Evolutionary conservation across 2,888 invertebrate genomes (phyloP).

Genomic region (Sphaeridia pumilis): DNA sequence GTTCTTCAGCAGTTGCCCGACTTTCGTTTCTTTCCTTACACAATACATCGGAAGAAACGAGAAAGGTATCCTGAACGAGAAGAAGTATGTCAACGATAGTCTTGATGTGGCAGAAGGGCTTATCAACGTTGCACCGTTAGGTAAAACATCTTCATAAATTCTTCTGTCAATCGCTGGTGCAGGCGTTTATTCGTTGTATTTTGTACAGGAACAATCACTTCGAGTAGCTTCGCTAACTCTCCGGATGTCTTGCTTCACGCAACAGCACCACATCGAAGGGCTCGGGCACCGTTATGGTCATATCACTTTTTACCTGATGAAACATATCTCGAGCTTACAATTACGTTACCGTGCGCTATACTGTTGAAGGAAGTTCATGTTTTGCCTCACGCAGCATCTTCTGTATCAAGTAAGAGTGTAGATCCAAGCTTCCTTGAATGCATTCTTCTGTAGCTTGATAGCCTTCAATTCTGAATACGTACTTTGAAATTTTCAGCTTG

Average conservation of each 20-base stretch:
- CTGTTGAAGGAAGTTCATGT: slow-evolving; percentile 75
- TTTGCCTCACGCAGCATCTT: slow-evolving; percentile 58
- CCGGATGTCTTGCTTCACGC: slow-evolving; percentile 78
- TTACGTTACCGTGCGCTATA: slow-evolving; percentile 77
- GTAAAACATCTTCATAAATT: slow-evolving; percentile 40
- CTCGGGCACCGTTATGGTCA: slow-evolving; percentile 86
- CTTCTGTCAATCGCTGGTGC: background rate
- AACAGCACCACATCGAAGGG: slow-evolving; percentile 66
- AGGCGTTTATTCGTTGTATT: slow-evolving; percentile 5
- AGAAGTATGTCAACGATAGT: slow-evolving; percentile 36
- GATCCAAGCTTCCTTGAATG: background rate
- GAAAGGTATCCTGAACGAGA: slow-evolving; percentile 27
- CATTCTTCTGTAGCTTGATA: background rate
- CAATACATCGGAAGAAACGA: slow-evolving; percentile 35
- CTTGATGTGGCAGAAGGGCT: slow-evolving; percentile 62
- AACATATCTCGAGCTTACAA: slow-evolving; percentile 73
- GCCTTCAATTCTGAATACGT: background rate
- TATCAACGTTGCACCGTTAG: slow-evolving; percentile 80
- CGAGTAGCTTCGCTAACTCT: slow-evolving; percentile 72
- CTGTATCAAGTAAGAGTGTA: slow-evolving; percentile 55
- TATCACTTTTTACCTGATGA: slow-evolving; percentile 89
- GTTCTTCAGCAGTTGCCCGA: slow-evolving; percentile 34
- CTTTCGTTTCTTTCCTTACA: slow-evolving; percentile 32
- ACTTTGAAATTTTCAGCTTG: background rate
- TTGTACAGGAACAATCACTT: slow-evolving; percentile 53